Percentiles rank a stretch among this genome's conserved stretches.
These are phyloP conservation scores for Heliornis fulica DNA, from an alignment of 2,113 vertebrate species.

Conservation along the genomic window DNA sequence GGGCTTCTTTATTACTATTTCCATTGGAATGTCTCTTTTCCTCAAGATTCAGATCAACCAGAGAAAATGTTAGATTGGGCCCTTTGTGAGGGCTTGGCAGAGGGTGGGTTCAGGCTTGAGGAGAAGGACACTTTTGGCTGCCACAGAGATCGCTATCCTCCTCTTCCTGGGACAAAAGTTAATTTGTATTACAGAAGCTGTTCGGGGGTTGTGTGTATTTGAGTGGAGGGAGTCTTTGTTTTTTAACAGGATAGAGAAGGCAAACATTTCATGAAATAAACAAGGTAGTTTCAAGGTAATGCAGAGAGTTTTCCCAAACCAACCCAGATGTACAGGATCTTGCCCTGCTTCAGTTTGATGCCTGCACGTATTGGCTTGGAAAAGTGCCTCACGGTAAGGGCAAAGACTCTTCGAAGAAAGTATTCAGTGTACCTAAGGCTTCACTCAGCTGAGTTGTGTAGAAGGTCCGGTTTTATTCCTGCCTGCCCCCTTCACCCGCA, in stretches of 20 bases:
- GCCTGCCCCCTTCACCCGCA: too few species aligned
- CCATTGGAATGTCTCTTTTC: neutral
- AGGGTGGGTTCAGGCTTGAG: neutral
- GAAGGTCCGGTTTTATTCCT: neutral
- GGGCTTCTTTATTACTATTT: neutral
- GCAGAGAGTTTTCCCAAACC: neutral
- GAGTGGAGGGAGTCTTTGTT: neutral
- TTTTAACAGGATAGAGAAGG: neutral
- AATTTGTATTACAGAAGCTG: slow-evolving; percentile 35
- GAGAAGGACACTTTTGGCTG: neutral
- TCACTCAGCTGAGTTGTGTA: neutral
- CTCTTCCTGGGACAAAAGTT: neutral
- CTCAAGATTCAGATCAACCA: neutral
- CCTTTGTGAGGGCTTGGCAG: neutral
- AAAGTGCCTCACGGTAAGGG: neutral
- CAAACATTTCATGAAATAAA: neutral
- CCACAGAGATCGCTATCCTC: neutral
- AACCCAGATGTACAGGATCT: neutral
- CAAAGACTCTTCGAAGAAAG: too few species aligned
- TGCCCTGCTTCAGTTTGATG: neutral
- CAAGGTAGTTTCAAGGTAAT: neutral
- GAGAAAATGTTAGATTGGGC: neutral
- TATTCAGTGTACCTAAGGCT: rapidly evolving
- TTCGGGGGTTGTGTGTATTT: neutral
- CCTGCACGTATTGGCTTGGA: neutral